Base-by-base conservation (phyloP, 2,797 vertebrate species). In the Holocentrus rufus region DNA sequence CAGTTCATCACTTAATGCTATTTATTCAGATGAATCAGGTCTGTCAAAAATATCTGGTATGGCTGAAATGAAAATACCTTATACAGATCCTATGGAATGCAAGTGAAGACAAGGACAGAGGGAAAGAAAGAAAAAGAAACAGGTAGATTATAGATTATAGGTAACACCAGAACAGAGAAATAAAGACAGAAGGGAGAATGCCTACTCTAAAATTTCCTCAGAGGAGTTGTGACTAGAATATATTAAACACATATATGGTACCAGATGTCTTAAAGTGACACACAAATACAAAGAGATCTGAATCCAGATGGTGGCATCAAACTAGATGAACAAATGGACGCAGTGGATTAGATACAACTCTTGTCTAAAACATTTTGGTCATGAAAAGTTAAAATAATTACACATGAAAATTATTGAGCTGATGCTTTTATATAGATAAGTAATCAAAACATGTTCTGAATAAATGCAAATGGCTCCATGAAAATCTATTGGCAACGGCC, bases 31-130 rank as follows among this genome's bases (percentile, higher is more conserved):
- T 52, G 30, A 63, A 62, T 68, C 20, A 54, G 20, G 44, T 46
- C 25, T 20, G 31, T 27, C n/a, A 54, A 34, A 44, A 9, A 30
- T 2, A 42, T 14, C 9, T 10, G 39, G 10, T 39, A 46, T 58
- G 13, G 36, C 54, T 30, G 47, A 46, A 70, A 62, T 52, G 52
- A 58, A 80, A 77, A 75, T 95, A 95, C 94, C 94, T 95, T 92
- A 95, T 91, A 93, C 94, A 95, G 91, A 95, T 95, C 94, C 94
- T 95, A 92, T 85, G 20, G 67, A 61, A 74, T 62, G 82, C 82
- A 66, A 55, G 50, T 22, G 25, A 70, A 72, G 66, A 72, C 34
- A 56, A 50, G 59, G 89, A 77, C 87, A 91, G 86, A 83, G 82
- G 23, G 58, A 73, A 57, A 67, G 23, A 68, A 69, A 50, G 47